Evolutionary conservation across 2,888 invertebrate genomes (phyloP), one percentile per base, ranked within the genome.

Genomic region (Drosophila prostipennis): DNA sequence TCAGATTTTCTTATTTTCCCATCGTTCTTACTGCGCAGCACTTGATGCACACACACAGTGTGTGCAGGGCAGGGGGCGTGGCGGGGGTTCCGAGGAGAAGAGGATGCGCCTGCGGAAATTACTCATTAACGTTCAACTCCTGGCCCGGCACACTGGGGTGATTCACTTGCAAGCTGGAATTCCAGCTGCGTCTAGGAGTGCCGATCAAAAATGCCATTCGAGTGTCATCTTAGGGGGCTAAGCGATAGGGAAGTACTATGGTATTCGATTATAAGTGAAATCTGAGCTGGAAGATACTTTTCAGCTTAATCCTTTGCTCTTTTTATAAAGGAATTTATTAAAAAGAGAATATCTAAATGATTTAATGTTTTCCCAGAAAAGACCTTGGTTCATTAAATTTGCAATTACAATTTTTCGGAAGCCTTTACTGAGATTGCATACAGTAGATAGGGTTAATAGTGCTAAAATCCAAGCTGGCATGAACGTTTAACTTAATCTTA

Each of bases 21-120:
- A 83, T 80, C 83, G 63, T 76, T 79, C 59, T 76, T 77, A 82
- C 86, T 85, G 86, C 86, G 86, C 83, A 76, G 69, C 84, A 81
- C 85, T 82, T 81, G 80, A 85, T 85, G 82, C 80, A 80, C 77
- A 63, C 80, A n/a, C 77, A 63, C 60, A 51, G 13, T 39, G 11
- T 46, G 29, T 29, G 45, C 29, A 5, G 29, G 26, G 1, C 8
- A 19, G 8, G 45, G 45, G 60, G 43, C 49, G 26, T 53, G 42
- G 51, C 29, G 37, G 63, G 59, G 51, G 36, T 53, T 48, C 58
- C 71, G 26, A 46, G 23, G 63, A 67, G 68, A 49, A 78, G 84
- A 52, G 63, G 72, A 72, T 72, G 86, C 76, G 73, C 69, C 80
- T 80, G 65, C 81, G 82, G 82, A 82, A 82, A 87, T 87, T 83